Conservation (phyloP, 2,797 vertebrate species). For the Orestias chungarensis region DNA sequence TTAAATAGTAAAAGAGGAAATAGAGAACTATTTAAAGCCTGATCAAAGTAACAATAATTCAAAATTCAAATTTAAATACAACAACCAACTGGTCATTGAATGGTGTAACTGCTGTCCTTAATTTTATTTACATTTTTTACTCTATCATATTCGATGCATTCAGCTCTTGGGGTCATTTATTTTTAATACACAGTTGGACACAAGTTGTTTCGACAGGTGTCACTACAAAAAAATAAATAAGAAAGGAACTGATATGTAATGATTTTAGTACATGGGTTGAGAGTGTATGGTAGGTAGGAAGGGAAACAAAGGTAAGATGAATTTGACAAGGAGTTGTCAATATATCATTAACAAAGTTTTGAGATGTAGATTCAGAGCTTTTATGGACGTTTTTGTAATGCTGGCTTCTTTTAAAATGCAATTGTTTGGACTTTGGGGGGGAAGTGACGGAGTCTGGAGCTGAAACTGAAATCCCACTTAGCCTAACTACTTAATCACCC, state of each 20-base stretch:
- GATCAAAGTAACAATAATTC: not conserved
- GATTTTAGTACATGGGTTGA: not conserved
- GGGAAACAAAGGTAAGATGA: not conserved
- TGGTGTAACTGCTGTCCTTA: not conserved
- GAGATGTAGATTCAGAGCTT: slow-evolving; percentile 31
- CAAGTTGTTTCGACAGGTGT: no score
- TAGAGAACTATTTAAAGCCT: not conserved
- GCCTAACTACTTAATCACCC: slow-evolving; percentile 72
- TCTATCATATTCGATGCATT: not conserved
- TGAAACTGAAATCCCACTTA: slow-evolving; percentile 72
- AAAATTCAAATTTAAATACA: not conserved
- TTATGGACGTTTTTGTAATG: slow-evolving; percentile 18
- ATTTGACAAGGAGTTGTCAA: not conserved
- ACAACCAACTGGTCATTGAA: not conserved
- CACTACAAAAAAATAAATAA: no score
- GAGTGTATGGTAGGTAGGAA: not conserved
- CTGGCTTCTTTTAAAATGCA: slow-evolving; percentile 59
- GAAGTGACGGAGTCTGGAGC: slow-evolving; percentile 60
- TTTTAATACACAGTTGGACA: not conserved
- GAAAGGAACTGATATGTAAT: not conserved
- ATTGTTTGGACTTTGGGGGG: slow-evolving; percentile 67
- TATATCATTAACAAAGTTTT: not conserved
- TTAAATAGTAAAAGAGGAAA: no score
- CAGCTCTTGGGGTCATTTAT: not conserved
- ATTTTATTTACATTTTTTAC: not conserved